A percentile compares a stretch with the other conserved stretches of the same genome.
phyloP scores from a whole-genome alignment of 2,797 vertebrate species.

The Phalanger gymnotis region DNA sequence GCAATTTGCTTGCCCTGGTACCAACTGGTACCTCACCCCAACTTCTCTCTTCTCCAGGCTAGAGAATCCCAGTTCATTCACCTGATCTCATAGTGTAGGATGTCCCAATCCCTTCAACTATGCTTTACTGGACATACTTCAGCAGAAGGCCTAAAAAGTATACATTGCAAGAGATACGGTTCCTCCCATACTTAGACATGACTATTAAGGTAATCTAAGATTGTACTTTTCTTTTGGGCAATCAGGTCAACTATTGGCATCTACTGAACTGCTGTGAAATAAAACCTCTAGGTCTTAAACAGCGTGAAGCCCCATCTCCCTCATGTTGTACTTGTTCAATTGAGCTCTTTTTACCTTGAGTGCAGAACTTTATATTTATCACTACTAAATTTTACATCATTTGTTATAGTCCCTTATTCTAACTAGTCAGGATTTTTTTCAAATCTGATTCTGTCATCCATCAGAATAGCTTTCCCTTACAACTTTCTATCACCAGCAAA shows the following conservation, averaged over 20 bases:
- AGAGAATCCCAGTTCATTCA: background rate
- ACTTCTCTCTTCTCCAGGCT: background rate
- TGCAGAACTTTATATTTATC: background rate
- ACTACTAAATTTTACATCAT: background rate
- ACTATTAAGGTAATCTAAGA: background rate
- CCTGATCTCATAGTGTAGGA: background rate
- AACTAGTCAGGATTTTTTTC: background rate
- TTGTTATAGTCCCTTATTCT: background rate
- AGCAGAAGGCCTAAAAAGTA: background rate
- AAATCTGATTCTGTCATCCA: background rate
- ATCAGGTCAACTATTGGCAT: background rate
- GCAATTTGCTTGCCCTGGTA: background rate
- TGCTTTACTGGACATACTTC: background rate
- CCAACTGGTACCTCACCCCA: background rate
- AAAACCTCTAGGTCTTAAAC: background rate
- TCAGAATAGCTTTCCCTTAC: background rate
- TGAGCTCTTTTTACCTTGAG: background rate
- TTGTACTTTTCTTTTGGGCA: background rate
- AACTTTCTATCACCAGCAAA: background rate
- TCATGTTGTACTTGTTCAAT: background rate
- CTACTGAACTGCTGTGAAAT: background rate
- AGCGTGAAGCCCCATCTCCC: background rate
- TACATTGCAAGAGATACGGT: background rate
- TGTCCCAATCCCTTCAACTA: background rate
- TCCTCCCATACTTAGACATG: background rate